Evolutionary conservation across 2,888 invertebrate species (phyloP).

Genomic region (Ichneumon xanthorius): DNA sequence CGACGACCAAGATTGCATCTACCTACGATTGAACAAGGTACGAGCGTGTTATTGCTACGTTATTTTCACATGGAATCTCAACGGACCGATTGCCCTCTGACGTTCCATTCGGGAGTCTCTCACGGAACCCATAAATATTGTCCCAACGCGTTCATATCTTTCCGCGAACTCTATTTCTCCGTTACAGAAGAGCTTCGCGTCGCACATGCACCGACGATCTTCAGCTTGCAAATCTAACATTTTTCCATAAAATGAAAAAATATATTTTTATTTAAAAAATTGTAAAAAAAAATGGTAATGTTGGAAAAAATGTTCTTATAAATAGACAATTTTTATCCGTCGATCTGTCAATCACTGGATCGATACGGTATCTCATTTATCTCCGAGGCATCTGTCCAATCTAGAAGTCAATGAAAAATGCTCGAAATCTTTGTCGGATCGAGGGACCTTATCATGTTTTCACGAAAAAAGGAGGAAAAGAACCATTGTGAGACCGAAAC

Average conservation of each 20-base stretch:
- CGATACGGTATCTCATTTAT: neutral
- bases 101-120: slow-evolving; percentile 44
- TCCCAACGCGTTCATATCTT: slow-evolving; percentile 26
- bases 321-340: neutral
- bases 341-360: too few species aligned
- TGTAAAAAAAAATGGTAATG: neutral
- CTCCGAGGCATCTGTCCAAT: neutral
- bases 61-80: slow-evolving; percentile 63
- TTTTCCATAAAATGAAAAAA: neutral
- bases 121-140: slow-evolving; percentile 41
- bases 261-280: neutral
- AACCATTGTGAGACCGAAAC: slow-evolving; percentile 47
- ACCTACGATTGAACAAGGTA: slow-evolving; percentile 45
- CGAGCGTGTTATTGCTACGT: slow-evolving; percentile 58
- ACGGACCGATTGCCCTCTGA: slow-evolving; percentile 64
- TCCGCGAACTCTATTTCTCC: slow-evolving; percentile 3
- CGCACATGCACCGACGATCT: slow-evolving; percentile 2
- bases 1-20: slow-evolving; percentile 60
- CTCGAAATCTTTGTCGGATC: slow-evolving; percentile 13
- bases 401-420: neutral
- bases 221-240: neutral
- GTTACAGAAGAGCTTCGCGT: slow-evolving; percentile 18
- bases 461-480: slow-evolving; percentile 32
- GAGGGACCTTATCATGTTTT: slow-evolving; percentile 9
- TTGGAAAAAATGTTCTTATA: too few species aligned